These are phyloP conservation scores for Mionectes olivaceus DNA, from an alignment of 2,797 vertebrate genomes.

Conservation along the genomic window DNA sequence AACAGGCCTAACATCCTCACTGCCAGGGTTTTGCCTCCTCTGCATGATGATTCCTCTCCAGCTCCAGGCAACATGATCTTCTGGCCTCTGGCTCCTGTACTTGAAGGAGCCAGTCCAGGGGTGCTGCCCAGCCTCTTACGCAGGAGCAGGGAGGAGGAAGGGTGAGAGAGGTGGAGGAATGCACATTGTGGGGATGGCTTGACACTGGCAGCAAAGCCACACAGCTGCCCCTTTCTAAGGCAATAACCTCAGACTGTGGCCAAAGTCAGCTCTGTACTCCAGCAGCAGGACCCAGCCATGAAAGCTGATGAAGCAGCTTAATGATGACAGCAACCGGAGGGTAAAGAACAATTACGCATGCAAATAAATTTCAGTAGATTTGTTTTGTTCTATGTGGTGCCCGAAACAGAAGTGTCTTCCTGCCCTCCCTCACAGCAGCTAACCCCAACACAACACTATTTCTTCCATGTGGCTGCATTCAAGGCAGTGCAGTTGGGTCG, in stretches of 20 bases:
- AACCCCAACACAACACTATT: too few species aligned
- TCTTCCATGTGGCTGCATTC: not conserved
- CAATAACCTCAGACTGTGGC: not conserved
- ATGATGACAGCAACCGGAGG: not conserved
- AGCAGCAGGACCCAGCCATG: not conserved
- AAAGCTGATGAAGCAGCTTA: not conserved
- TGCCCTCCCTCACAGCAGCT: not conserved
- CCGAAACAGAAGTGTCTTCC: not conserved
- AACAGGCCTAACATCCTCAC: not conserved
- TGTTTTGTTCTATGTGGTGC: not conserved
- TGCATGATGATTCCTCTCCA: not conserved
- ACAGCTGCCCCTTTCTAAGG: not conserved
- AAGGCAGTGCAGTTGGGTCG: not conserved
- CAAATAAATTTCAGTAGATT: not conserved
- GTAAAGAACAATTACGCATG: not conserved
- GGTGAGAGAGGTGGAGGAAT: not conserved
- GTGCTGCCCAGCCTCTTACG: not conserved
- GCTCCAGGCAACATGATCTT: not conserved
- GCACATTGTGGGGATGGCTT: not conserved
- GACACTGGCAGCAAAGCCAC: not conserved
- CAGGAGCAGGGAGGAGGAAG: not conserved
- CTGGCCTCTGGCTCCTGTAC: not conserved
- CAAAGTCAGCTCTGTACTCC: not conserved
- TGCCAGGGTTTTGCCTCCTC: not conserved
- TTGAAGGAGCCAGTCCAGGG: not conserved